phyloP scores from a whole-genome alignment of 2,113 vertebrate species.

The Mormyrus iriodes region DNA sequence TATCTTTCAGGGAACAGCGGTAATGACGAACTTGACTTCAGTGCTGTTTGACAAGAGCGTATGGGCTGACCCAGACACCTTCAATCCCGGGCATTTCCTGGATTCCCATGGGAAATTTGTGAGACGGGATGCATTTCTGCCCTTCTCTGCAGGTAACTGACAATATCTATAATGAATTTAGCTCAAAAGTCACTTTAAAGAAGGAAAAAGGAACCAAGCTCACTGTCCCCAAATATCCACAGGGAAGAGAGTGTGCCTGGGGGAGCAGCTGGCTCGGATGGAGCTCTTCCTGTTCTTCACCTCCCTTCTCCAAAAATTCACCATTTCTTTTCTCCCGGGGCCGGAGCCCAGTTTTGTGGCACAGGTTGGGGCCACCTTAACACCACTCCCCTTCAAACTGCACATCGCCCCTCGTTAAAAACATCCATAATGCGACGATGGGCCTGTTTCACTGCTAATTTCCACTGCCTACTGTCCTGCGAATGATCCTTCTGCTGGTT shows the following conservation, averaged over 20 bases:
- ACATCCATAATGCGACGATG: neutral
- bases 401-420: constrained; percentile 48
- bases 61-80: constrained; percentile 70
- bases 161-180: neutral
- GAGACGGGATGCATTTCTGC: constrained; percentile 71
- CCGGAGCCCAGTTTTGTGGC: constrained; percentile 45
- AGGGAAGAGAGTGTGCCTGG: constrained; percentile 73
- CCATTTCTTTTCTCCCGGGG: constrained; percentile 50
- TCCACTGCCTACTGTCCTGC: neutral
- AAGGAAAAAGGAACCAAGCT: neutral
- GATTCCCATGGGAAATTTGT: constrained; percentile 69
- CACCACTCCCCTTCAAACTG: constrained; percentile 58
- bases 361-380: constrained; percentile 15
- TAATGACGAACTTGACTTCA: constrained; percentile 64
- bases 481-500: neutral
- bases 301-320: constrained; percentile 66
- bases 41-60: constrained; percentile 69
- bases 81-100: constrained; percentile 81
- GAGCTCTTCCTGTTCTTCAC: constrained; percentile 80
- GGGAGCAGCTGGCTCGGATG: constrained; percentile 66
- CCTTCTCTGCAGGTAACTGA: constrained; percentile 74
- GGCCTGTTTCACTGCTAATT: neutral
- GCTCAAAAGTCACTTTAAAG: neutral
- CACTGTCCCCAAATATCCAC: constrained; percentile 10
- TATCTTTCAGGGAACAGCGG: constrained; percentile 55